phyloP scores from a whole-genome alignment of 2,888 invertebrate species.

The Spicauda simplicius region DNA sequence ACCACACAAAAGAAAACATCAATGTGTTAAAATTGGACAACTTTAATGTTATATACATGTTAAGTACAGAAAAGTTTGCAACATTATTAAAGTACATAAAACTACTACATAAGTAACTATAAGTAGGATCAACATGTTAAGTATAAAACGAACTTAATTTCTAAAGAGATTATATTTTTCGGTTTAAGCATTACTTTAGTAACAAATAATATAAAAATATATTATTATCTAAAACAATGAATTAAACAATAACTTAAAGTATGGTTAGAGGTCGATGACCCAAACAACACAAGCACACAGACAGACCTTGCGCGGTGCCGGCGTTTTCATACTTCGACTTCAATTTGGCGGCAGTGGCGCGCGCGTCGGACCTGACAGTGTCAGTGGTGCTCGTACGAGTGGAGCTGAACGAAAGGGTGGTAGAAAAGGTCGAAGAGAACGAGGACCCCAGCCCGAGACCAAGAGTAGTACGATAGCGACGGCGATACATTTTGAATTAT shows the following conservation, averaged over 20 bases:
- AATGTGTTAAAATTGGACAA: not conserved
- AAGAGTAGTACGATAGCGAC: conserved; percentile 78
- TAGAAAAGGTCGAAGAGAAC: conserved; percentile 74
- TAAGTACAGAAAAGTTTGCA: no score
- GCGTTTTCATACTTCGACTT: conserved; percentile 80
- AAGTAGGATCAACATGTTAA: not conserved
- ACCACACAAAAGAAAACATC: not conserved
- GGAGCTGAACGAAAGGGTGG: conserved; percentile 58
- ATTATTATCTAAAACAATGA: conserved; percentile 1
- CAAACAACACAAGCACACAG: conserved; percentile 37
- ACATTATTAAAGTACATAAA: not conserved
- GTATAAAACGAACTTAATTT: not conserved
- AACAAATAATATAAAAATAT: not conserved
- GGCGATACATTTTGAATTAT: conserved; percentile 69
- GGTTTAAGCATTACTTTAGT: not conserved
- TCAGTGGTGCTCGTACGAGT: conserved; percentile 53
- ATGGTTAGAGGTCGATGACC: conserved; percentile 7
- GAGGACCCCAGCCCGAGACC: conserved; percentile 77
- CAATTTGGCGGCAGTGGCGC: conserved; percentile 78
- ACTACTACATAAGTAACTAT: not conserved
- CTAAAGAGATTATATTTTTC: not conserved
- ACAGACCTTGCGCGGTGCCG: conserved; percentile 80
- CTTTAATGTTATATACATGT: not conserved
- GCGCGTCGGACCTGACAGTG: conserved; percentile 74
- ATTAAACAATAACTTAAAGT: not conserved